Conservation (phyloP, 1,140 invertebrate species). For the Stegodyphus dumicola region DNA sequence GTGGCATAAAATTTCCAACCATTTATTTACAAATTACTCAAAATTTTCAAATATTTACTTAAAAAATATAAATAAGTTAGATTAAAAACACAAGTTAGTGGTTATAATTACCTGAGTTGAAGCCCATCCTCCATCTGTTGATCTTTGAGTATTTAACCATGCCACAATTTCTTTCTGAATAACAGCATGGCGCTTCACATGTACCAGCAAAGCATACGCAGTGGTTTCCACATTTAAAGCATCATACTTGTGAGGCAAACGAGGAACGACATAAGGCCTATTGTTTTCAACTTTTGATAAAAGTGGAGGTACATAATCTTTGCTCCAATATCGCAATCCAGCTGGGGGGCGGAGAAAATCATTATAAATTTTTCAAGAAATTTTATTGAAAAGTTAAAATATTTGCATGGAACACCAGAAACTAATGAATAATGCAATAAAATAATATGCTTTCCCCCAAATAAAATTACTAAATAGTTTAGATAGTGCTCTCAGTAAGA, state of each 20-base stretch:
- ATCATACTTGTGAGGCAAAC: slow-evolving; percentile 88
- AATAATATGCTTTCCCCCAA: no score
- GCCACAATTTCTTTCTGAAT: slow-evolving; percentile 86
- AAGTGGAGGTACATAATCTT: slow-evolving; percentile 79
- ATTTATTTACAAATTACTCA: neutral
- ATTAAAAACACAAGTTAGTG: neutral
- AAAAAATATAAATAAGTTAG: slow-evolving; percentile 16
- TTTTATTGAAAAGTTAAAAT: no score
- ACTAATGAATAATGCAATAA: no score
- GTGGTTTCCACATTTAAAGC: slow-evolving; percentile 92
- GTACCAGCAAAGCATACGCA: slow-evolving; percentile 90
- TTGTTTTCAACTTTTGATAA: slow-evolving; percentile 89
- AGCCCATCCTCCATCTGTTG: slow-evolving; percentile 93
- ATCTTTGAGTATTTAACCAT: slow-evolving; percentile 91
- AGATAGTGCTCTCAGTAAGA: no score
- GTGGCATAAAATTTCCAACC: neutral
- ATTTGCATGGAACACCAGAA: no score
- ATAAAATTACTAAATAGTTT: no score
- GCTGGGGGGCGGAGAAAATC: slow-evolving; percentile 53
- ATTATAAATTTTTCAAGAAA: no score
- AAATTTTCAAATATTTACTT: slow-evolving; percentile 20
- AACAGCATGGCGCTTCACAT: slow-evolving; percentile 84
- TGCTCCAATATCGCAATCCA: slow-evolving; percentile 80
- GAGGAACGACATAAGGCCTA: slow-evolving; percentile 87
- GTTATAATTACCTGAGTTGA: slow-evolving; percentile 80